Evolutionary conservation across 2,797 vertebrate genomes (phyloP).

Genomic region (Dipus sagitta): DNA sequence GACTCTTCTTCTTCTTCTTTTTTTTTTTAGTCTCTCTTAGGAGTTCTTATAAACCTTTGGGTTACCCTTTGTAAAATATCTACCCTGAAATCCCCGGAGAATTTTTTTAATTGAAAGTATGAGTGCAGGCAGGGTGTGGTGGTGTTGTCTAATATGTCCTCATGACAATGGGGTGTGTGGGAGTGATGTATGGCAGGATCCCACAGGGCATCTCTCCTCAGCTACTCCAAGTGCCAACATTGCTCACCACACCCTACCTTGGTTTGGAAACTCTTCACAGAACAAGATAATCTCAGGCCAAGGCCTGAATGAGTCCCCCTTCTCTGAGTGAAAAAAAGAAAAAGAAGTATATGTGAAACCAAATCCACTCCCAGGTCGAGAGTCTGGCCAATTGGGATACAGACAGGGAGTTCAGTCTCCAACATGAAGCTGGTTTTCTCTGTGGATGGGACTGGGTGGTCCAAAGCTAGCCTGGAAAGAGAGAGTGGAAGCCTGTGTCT

Average conservation of each 20-base stretch:
- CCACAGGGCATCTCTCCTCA: conserved; percentile 70
- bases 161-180: conserved; percentile 66
- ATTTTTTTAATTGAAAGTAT: conserved; percentile 30
- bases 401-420: not conserved
- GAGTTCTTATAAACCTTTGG: not conserved
- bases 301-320: conserved; percentile 46
- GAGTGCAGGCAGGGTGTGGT: conserved; percentile 48
- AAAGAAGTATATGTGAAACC: not conserved
- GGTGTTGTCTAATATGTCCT: conserved; percentile 13
- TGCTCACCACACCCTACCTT: conserved; percentile 68
- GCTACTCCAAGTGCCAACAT: conserved; percentile 54
- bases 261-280: conserved; percentile 73
- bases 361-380: not conserved
- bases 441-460: not conserved
- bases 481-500: not conserved
- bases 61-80: conserved; percentile 6
- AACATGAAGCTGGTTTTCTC: not conserved
- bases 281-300: conserved; percentile 45
- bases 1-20: not conserved
- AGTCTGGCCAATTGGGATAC: not conserved
- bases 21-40: not conserved
- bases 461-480: not conserved
- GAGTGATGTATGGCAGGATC: conserved; percentile 59
- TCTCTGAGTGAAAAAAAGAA: conserved; percentile 58
- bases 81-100: not conserved